Base-by-base conservation (phyloP, 2,113 vertebrate species). In the Pseudolaguvia tuberculata region DNA sequence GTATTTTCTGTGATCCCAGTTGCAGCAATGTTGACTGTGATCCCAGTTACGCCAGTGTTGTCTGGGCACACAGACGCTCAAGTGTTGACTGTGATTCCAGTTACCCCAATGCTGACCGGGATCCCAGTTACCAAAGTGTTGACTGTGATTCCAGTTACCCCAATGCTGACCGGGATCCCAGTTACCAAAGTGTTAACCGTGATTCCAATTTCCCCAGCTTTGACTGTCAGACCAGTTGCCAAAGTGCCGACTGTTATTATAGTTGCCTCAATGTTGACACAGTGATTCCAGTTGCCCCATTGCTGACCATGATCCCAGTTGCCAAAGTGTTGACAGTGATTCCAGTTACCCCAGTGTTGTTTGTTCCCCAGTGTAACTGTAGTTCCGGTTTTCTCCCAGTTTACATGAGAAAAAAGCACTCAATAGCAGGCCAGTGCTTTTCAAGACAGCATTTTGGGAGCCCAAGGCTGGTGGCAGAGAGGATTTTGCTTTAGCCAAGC, bases 401-500 rank as follows among this genome's bases (percentile, higher is more conserved):
- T 18, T 69, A 12, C 27, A 69, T 48, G 35, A 35, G 29, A 66
- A 66, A 21, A 25, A 66, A n/a, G n/a, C 45, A 4, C n/a, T n/a
- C n/a, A n/a, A n/a, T n/a, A n/a, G n/a, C n/a, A n/a, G n/a, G n/a
- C n/a, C n/a, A n/a, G n/a, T n/a, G n/a, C n/a, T n/a, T n/a, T n/a
- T n/a, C n/a, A n/a, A n/a, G n/a, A n/a, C n/a, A n/a, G 66, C 12
- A 1, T 69, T 69, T 69, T 35, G 7, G 47, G 18, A 35, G 66
- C 50, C 18, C 2, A 52, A 69, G 50, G 50, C 66, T 52, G 47
- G 66, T 31, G 66, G 11, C n/a, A 27, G 50, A 35, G 29, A 0
- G 11, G 18, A 31, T 52, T 31, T 35, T 69, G 29, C 25, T 31
- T 20, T 69, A 52, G 66, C 66, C 48, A 35, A 69, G 48, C 66